Conservation (phyloP, 2,888 invertebrate species). For the Agrilus mali region DNA sequence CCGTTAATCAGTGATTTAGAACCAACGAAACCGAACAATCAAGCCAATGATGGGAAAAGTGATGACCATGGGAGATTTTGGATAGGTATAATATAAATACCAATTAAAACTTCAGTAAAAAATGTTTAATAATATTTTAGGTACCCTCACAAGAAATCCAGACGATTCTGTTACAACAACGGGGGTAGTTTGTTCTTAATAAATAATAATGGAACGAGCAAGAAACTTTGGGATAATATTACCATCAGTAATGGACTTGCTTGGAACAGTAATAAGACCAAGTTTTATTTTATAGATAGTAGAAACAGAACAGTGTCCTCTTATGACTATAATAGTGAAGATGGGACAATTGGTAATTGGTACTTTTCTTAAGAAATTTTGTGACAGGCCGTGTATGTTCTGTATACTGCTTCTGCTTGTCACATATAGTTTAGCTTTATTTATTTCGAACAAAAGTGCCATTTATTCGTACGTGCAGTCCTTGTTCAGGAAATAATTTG, state of each 20-base stretch:
- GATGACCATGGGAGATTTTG: slow-evolving; percentile 38
- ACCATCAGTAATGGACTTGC: slow-evolving; percentile 62
- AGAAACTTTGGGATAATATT: slow-evolving; percentile 26
- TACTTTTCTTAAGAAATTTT: no score
- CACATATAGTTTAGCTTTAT: no score
- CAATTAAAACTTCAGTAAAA: no score
- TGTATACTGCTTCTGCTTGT: no score
- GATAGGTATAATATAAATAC: slow-evolving; percentile 29
- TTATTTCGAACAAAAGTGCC: no score
- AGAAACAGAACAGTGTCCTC: slow-evolving; percentile 46
- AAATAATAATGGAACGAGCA: slow-evolving; percentile 8
- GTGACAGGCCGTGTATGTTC: no score
- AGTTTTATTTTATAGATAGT: slow-evolving; percentile 65
- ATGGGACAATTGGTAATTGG: slow-evolving; percentile 32
- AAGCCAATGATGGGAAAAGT: slow-evolving; percentile 44
- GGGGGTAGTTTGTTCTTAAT: slow-evolving; percentile 16
- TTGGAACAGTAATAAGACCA: slow-evolving; percentile 53
- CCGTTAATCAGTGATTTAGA: slow-evolving; percentile 26
- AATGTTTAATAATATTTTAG: slow-evolving; percentile 7
- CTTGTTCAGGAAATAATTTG: no score
- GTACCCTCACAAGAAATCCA: slow-evolving; percentile 15
- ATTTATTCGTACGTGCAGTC: no score
- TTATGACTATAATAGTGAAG: slow-evolving; percentile 50
- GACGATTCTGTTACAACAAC: slow-evolving; percentile 13
- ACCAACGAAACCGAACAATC: slow-evolving; percentile 25